Evolutionary conservation across 2,888 invertebrate genomes (phyloP), one percentile per base, ranked within the genome.

Genomic region (Chydorus sphaericus): DNA sequence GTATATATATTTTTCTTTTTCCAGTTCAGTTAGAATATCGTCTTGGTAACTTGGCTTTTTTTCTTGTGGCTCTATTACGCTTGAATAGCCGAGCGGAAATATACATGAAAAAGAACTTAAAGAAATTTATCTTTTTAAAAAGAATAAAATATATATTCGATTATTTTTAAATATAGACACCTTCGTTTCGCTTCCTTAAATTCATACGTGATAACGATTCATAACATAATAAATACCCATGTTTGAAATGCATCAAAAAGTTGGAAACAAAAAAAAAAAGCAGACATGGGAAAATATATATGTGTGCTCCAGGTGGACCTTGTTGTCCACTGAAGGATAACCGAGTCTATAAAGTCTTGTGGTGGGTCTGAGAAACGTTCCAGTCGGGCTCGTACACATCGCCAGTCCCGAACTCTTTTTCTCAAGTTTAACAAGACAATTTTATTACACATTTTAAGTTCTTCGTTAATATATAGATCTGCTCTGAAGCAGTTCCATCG

Each of bases 251-350:
- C n/a, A n/a, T n/a, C n/a, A n/a, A n/a, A n/a, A 44, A 44, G 44
- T 23, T 5, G 44, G 28, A 44, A 44, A 18, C 20, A 28, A 44
- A 44, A 44, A 23, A 44, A 28, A 44, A 44, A 44, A 38, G 4
- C 16, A 39, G n/a, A 44, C 44, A 20, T 20, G 18, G 20, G 20
- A 16, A 39, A 16, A 39, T 39, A 36, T 36, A 6, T 36, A 36
- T 36, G 16, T 36, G 4, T 4, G 36, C n/a, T n/a, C 36, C 36
- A 36, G 4, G 8, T 7, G 26, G 44, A 28, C 23, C 44, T 23
- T 44, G 44, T 44, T 44, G 44, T 28, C 44, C 44, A 28, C 44
- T 44, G 44, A 28, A 44, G 44, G 44, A 44, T 44, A 28, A 44
- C 44, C 26, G 44, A 44, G 44, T 23, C 44, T 44, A 44, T 44